These are phyloP conservation scores for Lophura swinhoii DNA, from an alignment of 2,797 vertebrate genomes.

Conservation along the genomic window DNA sequence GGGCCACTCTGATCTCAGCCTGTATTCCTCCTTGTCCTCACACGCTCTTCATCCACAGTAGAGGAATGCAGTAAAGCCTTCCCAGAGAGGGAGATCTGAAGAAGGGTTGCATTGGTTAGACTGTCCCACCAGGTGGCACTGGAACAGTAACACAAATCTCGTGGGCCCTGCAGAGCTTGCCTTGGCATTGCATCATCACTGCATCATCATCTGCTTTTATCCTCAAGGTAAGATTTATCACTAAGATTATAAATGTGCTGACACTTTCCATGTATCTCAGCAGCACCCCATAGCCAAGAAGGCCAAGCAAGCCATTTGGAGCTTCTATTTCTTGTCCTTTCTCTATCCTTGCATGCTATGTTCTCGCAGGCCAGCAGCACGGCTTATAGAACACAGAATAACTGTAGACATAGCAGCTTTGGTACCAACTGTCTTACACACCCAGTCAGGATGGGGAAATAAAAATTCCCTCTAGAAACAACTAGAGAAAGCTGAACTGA, in stretches of 20 bases:
- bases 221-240: background rate
- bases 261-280: background rate
- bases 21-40: background rate
- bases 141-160: background rate
- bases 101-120: background rate
- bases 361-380: rapidly evolving
- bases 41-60: too few species aligned
- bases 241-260: background rate
- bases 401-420: too few species aligned
- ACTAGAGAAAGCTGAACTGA: background rate
- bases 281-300: background rate
- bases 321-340: background rate
- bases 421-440: rapidly evolving
- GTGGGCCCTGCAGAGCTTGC: rapidly evolving
- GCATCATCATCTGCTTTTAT: background rate
- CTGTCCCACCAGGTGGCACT: background rate
- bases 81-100: too few species aligned
- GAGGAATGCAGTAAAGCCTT: background rate
- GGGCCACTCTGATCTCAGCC: background rate
- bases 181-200: rapidly evolving
- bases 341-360: rapidly evolving
- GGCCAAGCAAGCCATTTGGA: background rate
- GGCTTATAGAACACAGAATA: background rate
- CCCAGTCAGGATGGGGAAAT: background rate
- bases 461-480: background rate